Conservation (phyloP, 1,140 invertebrate species). For the Pachypeltis micranthus region DNA sequence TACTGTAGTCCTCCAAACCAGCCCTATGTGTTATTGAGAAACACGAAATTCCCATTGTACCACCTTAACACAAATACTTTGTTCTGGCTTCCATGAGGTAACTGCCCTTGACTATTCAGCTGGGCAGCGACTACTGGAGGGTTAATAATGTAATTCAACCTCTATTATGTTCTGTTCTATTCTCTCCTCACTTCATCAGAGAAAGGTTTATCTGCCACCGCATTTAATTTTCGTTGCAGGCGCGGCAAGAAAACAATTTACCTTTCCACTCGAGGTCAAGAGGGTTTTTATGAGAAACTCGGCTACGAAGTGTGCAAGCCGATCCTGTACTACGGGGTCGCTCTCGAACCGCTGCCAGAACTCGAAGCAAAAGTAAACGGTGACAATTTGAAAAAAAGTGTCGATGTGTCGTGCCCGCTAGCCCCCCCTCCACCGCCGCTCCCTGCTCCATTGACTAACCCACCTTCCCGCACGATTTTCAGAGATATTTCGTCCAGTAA, state of each 20-base stretch:
- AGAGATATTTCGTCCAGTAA: conserved; percentile 6
- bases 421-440: conserved; percentile 20
- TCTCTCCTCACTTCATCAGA: too few species aligned
- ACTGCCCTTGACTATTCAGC: too few species aligned
- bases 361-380: background rate
- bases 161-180: too few species aligned
- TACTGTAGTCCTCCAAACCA: too few species aligned
- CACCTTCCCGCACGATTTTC: background rate
- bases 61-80: too few species aligned
- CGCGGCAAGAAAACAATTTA: conserved; percentile 28
- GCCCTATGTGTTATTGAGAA: too few species aligned
- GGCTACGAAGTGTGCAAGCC: conserved; percentile 31
- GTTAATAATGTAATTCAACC: too few species aligned
- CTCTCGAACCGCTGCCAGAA: background rate
- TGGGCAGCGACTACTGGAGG: too few species aligned
- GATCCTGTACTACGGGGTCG: conserved; percentile 27
- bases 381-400: background rate
- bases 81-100: too few species aligned
- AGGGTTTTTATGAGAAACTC: conserved; percentile 33
- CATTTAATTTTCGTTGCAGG: too few species aligned
- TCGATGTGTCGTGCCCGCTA: conserved; percentile 2
- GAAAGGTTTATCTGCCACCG: too few species aligned
- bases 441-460: conserved; percentile 2
- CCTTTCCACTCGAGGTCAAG: conserved; percentile 31
- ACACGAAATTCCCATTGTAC: too few species aligned